Evolutionary conservation across 2,888 invertebrate genomes (phyloP).

Genomic region (Drosophila acutilabella): DNA sequence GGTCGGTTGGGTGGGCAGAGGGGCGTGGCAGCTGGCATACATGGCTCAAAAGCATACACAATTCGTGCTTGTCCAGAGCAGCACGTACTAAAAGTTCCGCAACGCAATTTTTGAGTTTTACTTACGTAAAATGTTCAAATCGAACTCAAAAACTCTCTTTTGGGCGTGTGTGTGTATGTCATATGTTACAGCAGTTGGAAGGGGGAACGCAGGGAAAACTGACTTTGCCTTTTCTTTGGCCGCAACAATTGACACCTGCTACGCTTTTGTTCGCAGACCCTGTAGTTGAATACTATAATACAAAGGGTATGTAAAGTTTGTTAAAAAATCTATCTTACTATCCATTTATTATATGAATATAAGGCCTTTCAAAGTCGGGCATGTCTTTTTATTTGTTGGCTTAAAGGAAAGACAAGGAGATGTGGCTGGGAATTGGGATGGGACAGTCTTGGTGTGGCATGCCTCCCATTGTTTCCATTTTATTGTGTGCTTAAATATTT

Average conservation of each 20-base stretch:
- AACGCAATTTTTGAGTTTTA: slow-evolving; percentile 72
- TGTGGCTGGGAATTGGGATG: neutral
- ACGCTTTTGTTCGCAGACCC: slow-evolving; percentile 44
- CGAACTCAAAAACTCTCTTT: slow-evolving; percentile 43
- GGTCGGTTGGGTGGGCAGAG: neutral
- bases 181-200: slow-evolving; percentile 46
- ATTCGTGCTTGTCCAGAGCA: slow-evolving; percentile 59
- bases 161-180: slow-evolving; percentile 42
- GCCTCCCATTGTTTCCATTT: slow-evolving; percentile 63
- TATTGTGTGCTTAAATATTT: slow-evolving; percentile 78
- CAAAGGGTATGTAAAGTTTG: neutral
- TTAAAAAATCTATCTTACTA: too few relatives aligned
- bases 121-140: slow-evolving; percentile 63
- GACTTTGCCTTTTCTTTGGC: slow-evolving; percentile 70
- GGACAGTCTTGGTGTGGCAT: slow-evolving; percentile 28
- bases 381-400: neutral
- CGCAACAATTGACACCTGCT: slow-evolving; percentile 76
- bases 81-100: slow-evolving; percentile 75
- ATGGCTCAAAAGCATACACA: slow-evolving; percentile 17
- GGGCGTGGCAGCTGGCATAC: slow-evolving; percentile 35
- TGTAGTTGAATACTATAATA: neutral
- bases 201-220: slow-evolving; percentile 32
- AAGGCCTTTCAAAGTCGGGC: too few relatives aligned
- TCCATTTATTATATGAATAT: too few relatives aligned
- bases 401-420: too few relatives aligned